Conservation (phyloP, 1,140 invertebrate species). For the Eubasilissa regina region DNA sequence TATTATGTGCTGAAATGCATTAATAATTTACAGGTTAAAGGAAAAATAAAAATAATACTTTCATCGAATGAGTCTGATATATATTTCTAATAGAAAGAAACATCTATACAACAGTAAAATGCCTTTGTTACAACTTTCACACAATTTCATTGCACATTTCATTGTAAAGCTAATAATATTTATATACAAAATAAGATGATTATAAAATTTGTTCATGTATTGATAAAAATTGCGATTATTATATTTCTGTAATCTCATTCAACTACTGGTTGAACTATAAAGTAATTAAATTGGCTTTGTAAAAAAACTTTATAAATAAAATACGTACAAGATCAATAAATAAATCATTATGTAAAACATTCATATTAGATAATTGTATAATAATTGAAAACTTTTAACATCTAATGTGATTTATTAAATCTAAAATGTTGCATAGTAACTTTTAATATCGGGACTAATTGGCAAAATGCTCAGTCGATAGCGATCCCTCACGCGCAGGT, state of each 20-base stretch:
- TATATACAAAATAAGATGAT: constrained; percentile 55
- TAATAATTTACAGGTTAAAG: too few species aligned
- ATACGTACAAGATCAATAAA: constrained; percentile 48
- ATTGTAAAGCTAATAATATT: constrained; percentile 47
- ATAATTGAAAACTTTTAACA: constrained; percentile 48
- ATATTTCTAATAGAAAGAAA: constrained; percentile 59
- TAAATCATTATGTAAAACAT: constrained; percentile 52
- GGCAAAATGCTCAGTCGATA: constrained; percentile 20
- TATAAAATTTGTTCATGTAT: constrained; percentile 44
- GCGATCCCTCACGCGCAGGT: not conserved
- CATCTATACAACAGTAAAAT: constrained; percentile 58
- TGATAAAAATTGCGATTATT: constrained; percentile 5
- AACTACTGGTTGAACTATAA: constrained; percentile 25
- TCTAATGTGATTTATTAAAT: constrained; percentile 49
- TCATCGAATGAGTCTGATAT: constrained; percentile 51
- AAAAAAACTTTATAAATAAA: constrained; percentile 48
- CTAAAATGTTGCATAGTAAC: constrained; percentile 50
- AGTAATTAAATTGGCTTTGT: constrained; percentile 28
- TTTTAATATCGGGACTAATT: constrained; percentile 15
- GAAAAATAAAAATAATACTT: constrained; percentile 6
- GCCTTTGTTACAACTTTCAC: constrained; percentile 42
- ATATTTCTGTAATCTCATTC: constrained; percentile 22
- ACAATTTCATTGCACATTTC: constrained; percentile 47
- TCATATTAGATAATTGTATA: constrained; percentile 49
- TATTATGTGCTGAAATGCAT: too few species aligned